Conservation (phyloP, 2,113 vertebrate species). For the Glaucidium brasilianum region DNA sequence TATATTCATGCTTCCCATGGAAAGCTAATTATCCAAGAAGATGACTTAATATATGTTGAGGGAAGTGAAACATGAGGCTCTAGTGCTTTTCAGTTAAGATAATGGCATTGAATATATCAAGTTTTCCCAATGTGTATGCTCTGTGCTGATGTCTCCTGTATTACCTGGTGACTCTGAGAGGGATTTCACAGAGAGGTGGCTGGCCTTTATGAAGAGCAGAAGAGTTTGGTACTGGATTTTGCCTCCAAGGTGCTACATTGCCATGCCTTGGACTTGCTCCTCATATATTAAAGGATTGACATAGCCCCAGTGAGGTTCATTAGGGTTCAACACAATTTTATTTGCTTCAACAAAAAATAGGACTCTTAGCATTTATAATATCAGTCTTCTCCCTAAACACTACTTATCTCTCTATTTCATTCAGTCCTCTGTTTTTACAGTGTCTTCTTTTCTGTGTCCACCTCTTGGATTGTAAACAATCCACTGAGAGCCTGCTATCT, state of each 20-base stretch:
- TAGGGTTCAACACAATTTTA: neutral
- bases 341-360: constrained; percentile 4
- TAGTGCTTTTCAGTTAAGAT: neutral
- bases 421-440: neutral
- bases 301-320: neutral
- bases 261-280: neutral
- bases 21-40: neutral
- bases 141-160: neutral
- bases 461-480: neutral
- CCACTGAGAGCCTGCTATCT: neutral
- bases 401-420: neutral
- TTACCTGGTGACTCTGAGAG: neutral
- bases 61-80: neutral
- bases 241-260: neutral
- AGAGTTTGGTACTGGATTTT: neutral
- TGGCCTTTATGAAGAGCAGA: neutral
- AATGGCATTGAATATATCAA: neutral
- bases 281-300: neutral
- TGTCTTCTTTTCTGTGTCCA: neutral
- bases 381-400: neutral
- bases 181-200: neutral
- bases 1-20: neutral
- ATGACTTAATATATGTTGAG: neutral
- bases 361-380: neutral
- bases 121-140: neutral